Evolutionary conservation across 1,140 invertebrate species (phyloP).

Genomic region (Gonatopus flavifemur): DNA sequence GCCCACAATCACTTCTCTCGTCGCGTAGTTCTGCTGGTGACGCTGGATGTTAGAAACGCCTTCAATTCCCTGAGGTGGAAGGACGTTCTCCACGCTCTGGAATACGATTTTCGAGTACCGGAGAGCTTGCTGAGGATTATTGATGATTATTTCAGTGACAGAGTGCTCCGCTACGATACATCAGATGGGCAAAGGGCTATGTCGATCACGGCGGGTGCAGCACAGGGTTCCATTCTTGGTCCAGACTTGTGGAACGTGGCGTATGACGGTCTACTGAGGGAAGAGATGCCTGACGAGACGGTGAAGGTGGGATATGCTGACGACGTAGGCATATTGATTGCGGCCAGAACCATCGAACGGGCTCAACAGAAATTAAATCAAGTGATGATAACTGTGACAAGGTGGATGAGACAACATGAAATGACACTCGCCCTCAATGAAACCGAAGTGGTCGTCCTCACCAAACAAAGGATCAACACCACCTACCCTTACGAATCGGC

Average conservation of each 20-base stretch:
- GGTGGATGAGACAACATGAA: conserved; percentile 19
- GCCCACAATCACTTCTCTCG: neutral
- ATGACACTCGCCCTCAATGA: conserved; percentile 24
- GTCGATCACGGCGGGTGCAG: conserved; percentile 17
- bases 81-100: conserved; percentile 21
- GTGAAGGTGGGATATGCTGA: conserved; percentile 34
- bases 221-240: conserved; percentile 38
- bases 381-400: neutral
- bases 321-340: conserved; percentile 30
- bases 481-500: neutral
- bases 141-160: conserved; percentile 16
- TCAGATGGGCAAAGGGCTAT: neutral
- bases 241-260: conserved; percentile 38
- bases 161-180: too few relatives aligned
- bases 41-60: conserved; percentile 31
- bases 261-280: conserved; percentile 34
- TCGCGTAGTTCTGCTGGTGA: conserved; percentile 6
- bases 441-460: conserved; percentile 23
- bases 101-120: conserved; percentile 2
- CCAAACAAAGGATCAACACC: conserved; percentile 1
- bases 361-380: conserved; percentile 14
- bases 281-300: conserved; percentile 20
- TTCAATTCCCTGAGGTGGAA: conserved; percentile 26
- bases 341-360: conserved; percentile 8
- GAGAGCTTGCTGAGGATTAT: conserved; percentile 18